phyloP scores from a whole-genome alignment of 2,113 vertebrate species.

The Rousettus leschenaultii region DNA sequence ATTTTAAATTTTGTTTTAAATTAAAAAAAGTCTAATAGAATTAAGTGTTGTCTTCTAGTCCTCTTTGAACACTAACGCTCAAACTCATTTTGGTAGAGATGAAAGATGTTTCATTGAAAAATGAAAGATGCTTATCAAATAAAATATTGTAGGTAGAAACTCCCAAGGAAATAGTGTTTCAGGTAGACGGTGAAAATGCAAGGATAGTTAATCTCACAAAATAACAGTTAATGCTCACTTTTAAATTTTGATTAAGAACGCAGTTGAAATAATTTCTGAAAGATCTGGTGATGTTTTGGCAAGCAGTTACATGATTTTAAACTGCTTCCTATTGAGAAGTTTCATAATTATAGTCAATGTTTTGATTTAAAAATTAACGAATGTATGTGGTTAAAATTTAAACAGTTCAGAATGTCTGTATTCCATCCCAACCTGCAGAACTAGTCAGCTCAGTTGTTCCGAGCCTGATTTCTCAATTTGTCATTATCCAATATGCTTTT shows the following conservation, averaged over 20 bases:
- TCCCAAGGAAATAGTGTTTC: neutral
- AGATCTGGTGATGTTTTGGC: neutral
- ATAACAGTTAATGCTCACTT: neutral
- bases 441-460: neutral
- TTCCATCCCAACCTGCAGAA: neutral
- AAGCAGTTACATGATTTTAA: neutral
- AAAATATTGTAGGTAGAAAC: neutral
- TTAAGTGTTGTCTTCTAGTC: neutral
- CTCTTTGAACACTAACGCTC: neutral
- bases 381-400: neutral
- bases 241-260: neutral
- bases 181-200: neutral
- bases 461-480: neutral
- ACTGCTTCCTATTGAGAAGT: neutral
- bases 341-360: neutral
- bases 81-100: neutral
- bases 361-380: constrained; percentile 32
- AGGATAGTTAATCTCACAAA: constrained; percentile 9
- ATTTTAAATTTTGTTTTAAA: neutral
- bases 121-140: neutral
- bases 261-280: constrained; percentile 2
- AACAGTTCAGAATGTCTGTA: neutral
- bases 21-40: neutral
- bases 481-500: neutral
- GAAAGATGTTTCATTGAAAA: neutral